Percentiles rank a stretch among this genome's conserved stretches.
Evolutionary conservation across 2,113 vertebrate genomes (phyloP).

Genomic region (Oryzias javanicus): DNA sequence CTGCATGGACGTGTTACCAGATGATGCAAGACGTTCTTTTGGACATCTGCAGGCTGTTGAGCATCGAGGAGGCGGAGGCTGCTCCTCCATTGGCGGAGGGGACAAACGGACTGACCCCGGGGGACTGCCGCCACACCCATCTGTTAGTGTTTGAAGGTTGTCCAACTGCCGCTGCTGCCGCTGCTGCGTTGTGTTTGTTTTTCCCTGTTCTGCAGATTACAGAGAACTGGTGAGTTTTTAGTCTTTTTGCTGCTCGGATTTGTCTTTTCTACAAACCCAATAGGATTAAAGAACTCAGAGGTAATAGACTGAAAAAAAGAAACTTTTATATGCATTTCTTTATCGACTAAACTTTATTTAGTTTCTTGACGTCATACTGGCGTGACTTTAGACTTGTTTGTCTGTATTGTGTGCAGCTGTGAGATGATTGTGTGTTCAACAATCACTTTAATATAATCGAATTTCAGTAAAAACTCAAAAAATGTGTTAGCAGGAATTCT

Average conservation of each 20-base stretch:
- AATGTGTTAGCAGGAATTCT: no score
- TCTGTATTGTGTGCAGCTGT: no score
- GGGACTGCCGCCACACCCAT: slow-evolving; percentile 63
- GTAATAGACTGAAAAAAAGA: no score
- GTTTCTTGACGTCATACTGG: no score
- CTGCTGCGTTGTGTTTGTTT: slow-evolving; percentile 19
- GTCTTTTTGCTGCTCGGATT: neutral
- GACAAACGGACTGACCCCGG: slow-evolving; percentile 31
- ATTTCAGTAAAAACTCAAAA: no score
- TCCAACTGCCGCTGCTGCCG: slow-evolving; percentile 11
- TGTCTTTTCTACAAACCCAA: no score
- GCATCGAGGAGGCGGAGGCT: slow-evolving; percentile 44
- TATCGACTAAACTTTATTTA: no score
- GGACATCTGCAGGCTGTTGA: slow-evolving; percentile 54
- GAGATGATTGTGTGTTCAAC: no score
- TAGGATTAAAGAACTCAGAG: no score
- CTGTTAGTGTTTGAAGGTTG: slow-evolving; percentile 19
- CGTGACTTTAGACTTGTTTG: no score
- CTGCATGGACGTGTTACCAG: neutral
- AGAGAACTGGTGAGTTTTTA: slow-evolving; percentile 47
- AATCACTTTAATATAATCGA: no score
- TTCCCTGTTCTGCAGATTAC: slow-evolving; percentile 6
- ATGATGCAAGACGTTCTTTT: slow-evolving; percentile 42
- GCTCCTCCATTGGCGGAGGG: slow-evolving; percentile 18
- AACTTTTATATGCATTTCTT: no score